Conservation (phyloP, 2,797 vertebrate species). For the Micrastur ruficollis region DNA sequence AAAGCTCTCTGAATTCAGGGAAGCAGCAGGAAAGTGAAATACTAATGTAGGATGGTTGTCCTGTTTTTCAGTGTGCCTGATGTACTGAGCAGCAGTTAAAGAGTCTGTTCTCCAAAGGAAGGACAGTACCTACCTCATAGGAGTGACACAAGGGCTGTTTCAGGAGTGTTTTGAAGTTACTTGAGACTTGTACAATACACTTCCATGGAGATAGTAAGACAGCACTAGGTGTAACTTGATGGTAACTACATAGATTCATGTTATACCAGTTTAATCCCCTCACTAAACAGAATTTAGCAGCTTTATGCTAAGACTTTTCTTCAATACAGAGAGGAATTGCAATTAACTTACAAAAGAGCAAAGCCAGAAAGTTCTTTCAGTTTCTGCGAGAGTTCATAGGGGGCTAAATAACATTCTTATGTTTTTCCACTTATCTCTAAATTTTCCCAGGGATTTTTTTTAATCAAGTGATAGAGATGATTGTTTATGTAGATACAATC, state of each 20-base stretch:
- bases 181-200: neutral
- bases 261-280: neutral
- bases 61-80: neutral
- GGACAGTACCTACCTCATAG: constrained; percentile 44
- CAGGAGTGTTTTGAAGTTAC: neutral
- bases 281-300: neutral
- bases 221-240: neutral
- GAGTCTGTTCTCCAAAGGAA: neutral
- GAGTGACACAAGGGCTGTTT: constrained; percentile 21
- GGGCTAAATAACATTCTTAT: neutral
- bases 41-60: neutral
- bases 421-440: neutral
- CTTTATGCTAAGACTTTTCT: neutral
- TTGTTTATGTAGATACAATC: neutral
- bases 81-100: neutral
- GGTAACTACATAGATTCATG: neutral
- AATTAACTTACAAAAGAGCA: neutral
- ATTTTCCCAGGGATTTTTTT: neutral
- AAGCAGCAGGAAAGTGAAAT: neutral
- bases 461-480: neutral
- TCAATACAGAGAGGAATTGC: neutral
- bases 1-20: neutral
- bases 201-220: neutral
- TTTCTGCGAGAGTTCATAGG: neutral
- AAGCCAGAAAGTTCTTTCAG: neutral